Evolutionary conservation across 2,797 vertebrate species (phyloP).

Genomic region (Ataeniobius toweri): DNA sequence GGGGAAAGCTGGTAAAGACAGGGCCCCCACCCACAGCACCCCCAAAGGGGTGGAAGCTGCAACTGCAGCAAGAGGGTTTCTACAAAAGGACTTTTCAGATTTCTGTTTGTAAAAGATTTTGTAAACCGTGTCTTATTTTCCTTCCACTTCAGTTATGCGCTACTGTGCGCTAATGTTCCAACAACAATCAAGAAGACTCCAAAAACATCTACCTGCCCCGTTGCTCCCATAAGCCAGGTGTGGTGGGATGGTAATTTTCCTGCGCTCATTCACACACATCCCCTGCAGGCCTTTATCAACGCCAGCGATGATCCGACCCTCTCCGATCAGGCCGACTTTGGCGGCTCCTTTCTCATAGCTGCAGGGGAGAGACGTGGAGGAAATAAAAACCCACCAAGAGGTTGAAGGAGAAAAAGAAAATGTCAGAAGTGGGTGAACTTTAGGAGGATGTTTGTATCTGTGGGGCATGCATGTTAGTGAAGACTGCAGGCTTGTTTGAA

Average conservation of each 20-base stretch:
- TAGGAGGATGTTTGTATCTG: neutral
- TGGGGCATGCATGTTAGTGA: neutral
- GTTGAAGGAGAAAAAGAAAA: neutral
- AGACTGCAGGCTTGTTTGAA: conserved; percentile 2
- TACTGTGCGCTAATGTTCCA: no score
- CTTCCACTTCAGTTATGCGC: no score
- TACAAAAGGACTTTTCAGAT: no score
- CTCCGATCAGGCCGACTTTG: conserved; percentile 88
- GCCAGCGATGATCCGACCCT: conserved; percentile 90
- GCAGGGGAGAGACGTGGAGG: conserved; percentile 16
- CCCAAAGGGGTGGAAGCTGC: neutral
- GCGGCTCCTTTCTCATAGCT: conserved; percentile 86
- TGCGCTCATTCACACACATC: conserved; percentile 94
- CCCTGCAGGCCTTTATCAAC: conserved; percentile 93
- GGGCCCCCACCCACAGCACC: no score
- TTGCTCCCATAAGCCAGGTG: conserved; percentile 92
- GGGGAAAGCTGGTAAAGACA: no score
- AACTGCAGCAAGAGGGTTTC: neutral
- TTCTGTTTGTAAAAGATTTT: no score
- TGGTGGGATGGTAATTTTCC: conserved; percentile 90
- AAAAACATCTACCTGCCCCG: conserved; percentile 83
- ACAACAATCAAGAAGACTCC: neutral
- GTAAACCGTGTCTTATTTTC: no score
- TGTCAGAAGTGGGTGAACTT: neutral
- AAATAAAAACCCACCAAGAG: neutral